Evolutionary conservation across 2,797 vertebrate genomes (phyloP).

Genomic region (Lagocephalus sceleratus): DNA sequence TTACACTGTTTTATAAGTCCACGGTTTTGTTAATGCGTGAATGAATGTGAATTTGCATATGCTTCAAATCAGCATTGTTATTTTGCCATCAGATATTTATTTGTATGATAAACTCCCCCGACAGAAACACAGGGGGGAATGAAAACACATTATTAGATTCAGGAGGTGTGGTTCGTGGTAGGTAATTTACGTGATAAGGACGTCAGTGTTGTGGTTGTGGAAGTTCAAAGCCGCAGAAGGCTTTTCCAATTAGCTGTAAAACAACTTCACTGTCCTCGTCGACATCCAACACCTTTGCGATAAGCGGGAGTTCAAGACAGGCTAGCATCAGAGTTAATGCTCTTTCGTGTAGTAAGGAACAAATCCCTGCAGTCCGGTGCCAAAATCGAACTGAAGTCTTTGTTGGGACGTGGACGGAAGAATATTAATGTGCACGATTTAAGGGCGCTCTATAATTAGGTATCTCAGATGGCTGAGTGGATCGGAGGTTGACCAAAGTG

Average conservation of each 20-base stretch:
- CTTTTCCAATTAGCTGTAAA: background rate
- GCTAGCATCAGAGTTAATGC: background rate
- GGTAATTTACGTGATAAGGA: too few relatives aligned
- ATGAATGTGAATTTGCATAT: too few relatives aligned
- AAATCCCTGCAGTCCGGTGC: background rate
- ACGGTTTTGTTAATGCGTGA: too few relatives aligned
- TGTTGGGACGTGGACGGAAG: background rate
- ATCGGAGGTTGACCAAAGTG: background rate
- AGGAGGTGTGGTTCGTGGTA: too few relatives aligned
- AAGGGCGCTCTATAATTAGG: background rate
- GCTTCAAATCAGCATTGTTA: too few relatives aligned
- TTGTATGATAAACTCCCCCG: too few relatives aligned
- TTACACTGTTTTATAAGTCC: too few relatives aligned
- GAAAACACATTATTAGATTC: too few relatives aligned
- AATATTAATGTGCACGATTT: background rate
- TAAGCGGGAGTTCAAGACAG: background rate
- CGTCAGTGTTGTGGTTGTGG: background rate
- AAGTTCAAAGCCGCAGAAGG: background rate
- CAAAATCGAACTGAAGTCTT: background rate
- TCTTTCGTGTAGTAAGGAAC: background rate
- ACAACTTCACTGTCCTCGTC: background rate
- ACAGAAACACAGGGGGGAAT: too few relatives aligned
- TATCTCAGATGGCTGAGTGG: background rate
- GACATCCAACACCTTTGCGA: background rate
- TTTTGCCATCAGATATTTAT: too few relatives aligned